Conservation (phyloP, 2,797 vertebrate species). For the Dendrocincla fuliginosa region DNA sequence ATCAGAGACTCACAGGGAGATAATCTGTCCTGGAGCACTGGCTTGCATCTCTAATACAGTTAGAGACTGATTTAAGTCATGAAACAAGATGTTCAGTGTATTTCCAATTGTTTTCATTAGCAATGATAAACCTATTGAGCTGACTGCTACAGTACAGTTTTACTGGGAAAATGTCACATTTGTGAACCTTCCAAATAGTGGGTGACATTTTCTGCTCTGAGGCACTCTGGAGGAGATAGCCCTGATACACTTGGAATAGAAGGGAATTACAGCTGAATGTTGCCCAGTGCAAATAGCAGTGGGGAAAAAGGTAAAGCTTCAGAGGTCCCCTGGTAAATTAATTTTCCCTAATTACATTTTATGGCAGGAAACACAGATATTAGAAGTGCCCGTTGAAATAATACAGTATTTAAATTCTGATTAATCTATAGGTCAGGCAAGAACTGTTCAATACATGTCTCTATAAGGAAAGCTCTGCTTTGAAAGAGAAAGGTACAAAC, state of each 20-base stretch:
- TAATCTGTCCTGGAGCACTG: slow-evolving; percentile 49
- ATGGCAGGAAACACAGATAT: slow-evolving; percentile 45
- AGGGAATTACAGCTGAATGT: not conserved
- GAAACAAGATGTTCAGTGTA: slow-evolving; percentile 10
- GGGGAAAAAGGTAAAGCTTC: slow-evolving; percentile 31
- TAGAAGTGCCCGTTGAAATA: slow-evolving; percentile 47
- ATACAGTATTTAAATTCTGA: slow-evolving; percentile 45
- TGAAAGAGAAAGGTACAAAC: not conserved
- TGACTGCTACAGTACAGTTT: not conserved
- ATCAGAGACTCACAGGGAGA: not conserved
- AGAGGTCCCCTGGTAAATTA: slow-evolving; percentile 36
- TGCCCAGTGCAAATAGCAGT: not conserved
- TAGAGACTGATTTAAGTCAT: slow-evolving; percentile 5
- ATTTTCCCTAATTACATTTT: slow-evolving; percentile 49
- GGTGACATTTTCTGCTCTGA: not conserved
- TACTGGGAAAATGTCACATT: slow-evolving; percentile 24
- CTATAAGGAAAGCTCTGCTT: not conserved
- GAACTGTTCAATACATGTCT: not conserved
- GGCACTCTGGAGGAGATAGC: not conserved
- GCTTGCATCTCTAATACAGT: slow-evolving; percentile 10
- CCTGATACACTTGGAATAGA: not conserved
- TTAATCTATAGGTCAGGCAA: slow-evolving; percentile 35
- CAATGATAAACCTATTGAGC: slow-evolving; percentile 34
- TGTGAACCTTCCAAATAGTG: not conserved
- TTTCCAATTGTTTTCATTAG: slow-evolving; percentile 51